Evolutionary conservation across 2,888 invertebrate genomes (phyloP), one percentile per base, ranked within the genome.

Genomic region (Endomychus coccineus): DNA sequence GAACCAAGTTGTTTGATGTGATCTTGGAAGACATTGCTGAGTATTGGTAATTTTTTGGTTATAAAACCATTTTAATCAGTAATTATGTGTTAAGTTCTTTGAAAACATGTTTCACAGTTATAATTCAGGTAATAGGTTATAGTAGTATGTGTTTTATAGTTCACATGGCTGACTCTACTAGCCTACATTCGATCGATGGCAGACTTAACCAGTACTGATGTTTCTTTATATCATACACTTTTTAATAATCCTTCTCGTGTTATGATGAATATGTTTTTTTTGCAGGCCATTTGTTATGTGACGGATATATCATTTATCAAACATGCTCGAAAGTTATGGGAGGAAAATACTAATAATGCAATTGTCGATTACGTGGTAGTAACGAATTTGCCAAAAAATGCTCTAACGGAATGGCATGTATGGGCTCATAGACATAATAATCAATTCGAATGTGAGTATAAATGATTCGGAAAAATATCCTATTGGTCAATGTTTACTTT

Each of bases 321-420:
- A 36, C 80, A 80, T 53, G 89, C 87, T 11, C 74, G 86, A 33
- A 75, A 82, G 27, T 83, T 88, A 60, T 83, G 90, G 79, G 86
- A 76, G 64, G 75, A 82, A 42, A 77, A 82, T 46, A 85, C 88
- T 33, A 85, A 86, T 40, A 88, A 88, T 64, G 86, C 86, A 31
- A 85, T 89, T 48, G 83, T 86, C 55, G 86, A 89, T 71, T 87
- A 85, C 64, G 80, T 90, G 28, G 85, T 91, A 30, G 83, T 92
- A 40, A 75, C 82, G 15, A 77, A 75, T 14, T 71, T 94, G 57
- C 94, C 94, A 2, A 74, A 83, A 29, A 75, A 69, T 46, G 91
- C 90, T 13, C 69, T 78, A 33, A 80, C 94, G 13, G 92, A 94
- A 68, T 94, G 92, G 92, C 89, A 90, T 62, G 87, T 91, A 41